phyloP scores from a whole-genome alignment of 2,113 vertebrate species.

The Podarcis raffonei region DNA sequence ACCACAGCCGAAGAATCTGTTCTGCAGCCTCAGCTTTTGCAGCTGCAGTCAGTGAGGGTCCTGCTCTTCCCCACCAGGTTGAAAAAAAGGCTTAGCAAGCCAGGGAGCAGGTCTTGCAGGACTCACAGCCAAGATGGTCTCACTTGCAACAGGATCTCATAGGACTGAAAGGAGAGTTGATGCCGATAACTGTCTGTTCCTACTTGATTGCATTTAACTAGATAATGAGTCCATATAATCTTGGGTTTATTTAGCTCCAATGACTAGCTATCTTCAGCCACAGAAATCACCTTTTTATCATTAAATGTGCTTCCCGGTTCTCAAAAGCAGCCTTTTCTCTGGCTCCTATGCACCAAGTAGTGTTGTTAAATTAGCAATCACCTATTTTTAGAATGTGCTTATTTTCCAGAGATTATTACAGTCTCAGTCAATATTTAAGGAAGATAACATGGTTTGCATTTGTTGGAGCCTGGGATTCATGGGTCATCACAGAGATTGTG shows the following conservation, averaged over 20 bases:
- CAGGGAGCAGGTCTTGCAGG: too few species aligned
- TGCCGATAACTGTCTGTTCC: too few species aligned
- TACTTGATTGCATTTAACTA: not conserved
- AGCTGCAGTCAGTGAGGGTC: too few species aligned
- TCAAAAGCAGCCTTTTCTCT: not conserved
- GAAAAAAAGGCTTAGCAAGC: too few species aligned
- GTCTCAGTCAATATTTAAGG: not conserved
- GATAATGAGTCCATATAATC: not conserved
- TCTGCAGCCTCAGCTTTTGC: too few species aligned
- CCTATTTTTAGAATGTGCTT: not conserved
- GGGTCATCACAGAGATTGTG: not conserved
- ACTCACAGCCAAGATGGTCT: too few species aligned
- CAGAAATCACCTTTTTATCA: not conserved
- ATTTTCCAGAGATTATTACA: fast-evolving
- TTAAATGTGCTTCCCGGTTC: not conserved
- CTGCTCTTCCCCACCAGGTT: too few species aligned
- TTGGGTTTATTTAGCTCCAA: not conserved
- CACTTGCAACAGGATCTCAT: too few species aligned
- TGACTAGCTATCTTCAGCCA: not conserved
- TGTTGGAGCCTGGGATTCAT: not conserved
- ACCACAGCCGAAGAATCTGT: too few species aligned
- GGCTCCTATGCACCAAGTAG: not conserved
- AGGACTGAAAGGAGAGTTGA: too few species aligned
- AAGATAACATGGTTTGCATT: not conserved
- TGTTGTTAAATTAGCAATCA: not conserved